Evolutionary conservation across 2,797 vertebrate genomes (phyloP), one percentile per base, ranked within the genome.

Genomic region (Buceros bicornis): DNA sequence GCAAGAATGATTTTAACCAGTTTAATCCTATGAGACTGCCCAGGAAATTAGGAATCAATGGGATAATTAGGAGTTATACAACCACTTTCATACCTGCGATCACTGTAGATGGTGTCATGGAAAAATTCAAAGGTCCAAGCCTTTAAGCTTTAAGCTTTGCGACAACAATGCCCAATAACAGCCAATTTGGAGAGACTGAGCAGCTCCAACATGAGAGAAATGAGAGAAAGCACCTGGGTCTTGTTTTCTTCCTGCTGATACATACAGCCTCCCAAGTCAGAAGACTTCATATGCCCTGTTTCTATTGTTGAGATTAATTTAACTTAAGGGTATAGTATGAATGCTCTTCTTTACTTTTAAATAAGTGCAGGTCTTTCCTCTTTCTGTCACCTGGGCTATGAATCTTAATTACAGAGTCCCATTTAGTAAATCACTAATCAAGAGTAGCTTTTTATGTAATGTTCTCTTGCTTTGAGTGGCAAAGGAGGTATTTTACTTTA

Each of bases 251-350:
- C 31, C 54, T 87, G 62, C 54, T 84, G 50, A 29, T 56, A 43
- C 51, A 12, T 72, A 40, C 69, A 91, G 13, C 40, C 48, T 76
- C 25, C 31, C 20, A n/a, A 47, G 8, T 82, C n/a, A 61, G 47
- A 70, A 61, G 57, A 24, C 18, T 31, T 87, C 5, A 5, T 28
- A 28, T 15, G 33, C 29, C 8, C 28, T 35, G 7, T 11, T 91
- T 88, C 90, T 58, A 40, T 69, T 94, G 31, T 79, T 72, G 64
- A 85, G 42, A 60, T 62, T 93, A 82, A 70, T 56, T 84, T 77
- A 56, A 71, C 13, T 48, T 56, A 70, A 22, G 61, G 3, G 2
- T 72, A 10, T 43, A 61, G 33, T 25, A 48, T 11, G 54, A 57
- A 24, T 1, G 1, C 3, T 8, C 8, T 24, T 8, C 13, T 33